Evolutionary conservation across 2,888 invertebrate species (phyloP), one percentile per base, ranked within the genome.

Genomic region (Cataglyphis livida): DNA sequence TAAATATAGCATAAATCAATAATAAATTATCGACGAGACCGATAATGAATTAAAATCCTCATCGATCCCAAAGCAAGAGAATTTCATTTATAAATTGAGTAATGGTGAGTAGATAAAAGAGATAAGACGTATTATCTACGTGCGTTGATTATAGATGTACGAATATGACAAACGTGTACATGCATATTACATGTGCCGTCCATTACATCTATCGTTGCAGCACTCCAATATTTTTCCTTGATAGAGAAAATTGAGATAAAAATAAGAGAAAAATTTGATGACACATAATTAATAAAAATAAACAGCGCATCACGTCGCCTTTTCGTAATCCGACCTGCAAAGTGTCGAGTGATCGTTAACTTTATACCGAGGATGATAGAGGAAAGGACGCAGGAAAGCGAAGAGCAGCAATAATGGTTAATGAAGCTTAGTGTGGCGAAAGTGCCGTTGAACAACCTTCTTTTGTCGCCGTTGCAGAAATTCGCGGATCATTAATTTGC

Each of bases 381-480:
- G 28, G 21, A 62, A 54, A 32, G 38, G 21, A 12, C 21, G 21
- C 28, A 12, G 25, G 32, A 28, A 41, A 81, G 65, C 35, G 81
- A 75, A 65, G 65, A 64, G 21, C 54, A 41, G 21, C 7, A 48
- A n/a, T 65, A 28, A 76, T 28, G 57, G 41, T 7, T 70, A 70
- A 57, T 35, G 68, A 84, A 84, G 64, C 44, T 44, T 57, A 64
- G n/a, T 61, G 18, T 32, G 62, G 85, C 71, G 85, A 85, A 85
- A 85, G 82, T 85, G 71, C 62, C 64, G 68, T 64, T 84, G 64
- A 82, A 82, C 32, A 41, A 54, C 44, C 57, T 76, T 41, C 28
- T 61, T 73, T 74, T 62, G 38, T 59, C 73, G n/a, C 35, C 9
- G 21, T 61, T 59, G 54, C 73, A 25, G 12, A 61, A 66, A 79